These are phyloP conservation scores for Diloba caeruleocephala DNA, from an alignment of 2,888 invertebrate genomes.

Conservation along the genomic window DNA sequence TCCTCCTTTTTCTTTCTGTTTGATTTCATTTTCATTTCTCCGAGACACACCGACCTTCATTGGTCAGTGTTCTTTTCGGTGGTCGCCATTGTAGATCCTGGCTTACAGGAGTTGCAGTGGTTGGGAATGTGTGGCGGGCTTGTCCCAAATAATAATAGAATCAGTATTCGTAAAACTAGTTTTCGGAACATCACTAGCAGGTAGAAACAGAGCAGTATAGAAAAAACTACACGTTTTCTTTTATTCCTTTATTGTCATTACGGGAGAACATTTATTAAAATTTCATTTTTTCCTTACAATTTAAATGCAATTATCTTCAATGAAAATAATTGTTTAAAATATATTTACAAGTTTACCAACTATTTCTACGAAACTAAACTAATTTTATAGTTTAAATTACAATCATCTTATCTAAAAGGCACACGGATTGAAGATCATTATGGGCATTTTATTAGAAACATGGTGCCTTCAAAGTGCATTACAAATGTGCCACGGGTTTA, in stretches of 20 bases:
- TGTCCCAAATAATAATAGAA: no score
- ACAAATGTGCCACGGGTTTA: constrained; percentile 43
- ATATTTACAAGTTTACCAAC: constrained; percentile 81
- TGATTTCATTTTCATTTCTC: no score
- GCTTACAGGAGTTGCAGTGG: no score
- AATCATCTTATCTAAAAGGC: constrained; percentile 77
- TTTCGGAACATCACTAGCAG: no score
- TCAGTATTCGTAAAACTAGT: no score
- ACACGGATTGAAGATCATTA: constrained; percentile 65
- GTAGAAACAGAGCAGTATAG: no score
- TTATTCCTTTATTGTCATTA: constrained; percentile 88
- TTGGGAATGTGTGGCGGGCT: no score
- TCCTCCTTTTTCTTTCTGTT: no score
- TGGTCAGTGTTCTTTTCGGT: no score
- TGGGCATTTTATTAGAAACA: constrained; percentile 29
- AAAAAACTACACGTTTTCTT: constrained; percentile 57
- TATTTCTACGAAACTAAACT: constrained; percentile 61
- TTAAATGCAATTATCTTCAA: constrained; percentile 83
- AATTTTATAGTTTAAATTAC: constrained; percentile 80
- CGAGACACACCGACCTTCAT: no score
- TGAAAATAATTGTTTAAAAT: constrained; percentile 83
- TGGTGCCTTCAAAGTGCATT: constrained; percentile 51
- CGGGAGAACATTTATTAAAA: constrained; percentile 85
- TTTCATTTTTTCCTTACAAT: constrained; percentile 80
- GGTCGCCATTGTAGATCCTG: no score